These are phyloP conservation scores for Pluvialis apricaria DNA, from an alignment of 2,113 vertebrate genomes.

Conservation along the genomic window DNA sequence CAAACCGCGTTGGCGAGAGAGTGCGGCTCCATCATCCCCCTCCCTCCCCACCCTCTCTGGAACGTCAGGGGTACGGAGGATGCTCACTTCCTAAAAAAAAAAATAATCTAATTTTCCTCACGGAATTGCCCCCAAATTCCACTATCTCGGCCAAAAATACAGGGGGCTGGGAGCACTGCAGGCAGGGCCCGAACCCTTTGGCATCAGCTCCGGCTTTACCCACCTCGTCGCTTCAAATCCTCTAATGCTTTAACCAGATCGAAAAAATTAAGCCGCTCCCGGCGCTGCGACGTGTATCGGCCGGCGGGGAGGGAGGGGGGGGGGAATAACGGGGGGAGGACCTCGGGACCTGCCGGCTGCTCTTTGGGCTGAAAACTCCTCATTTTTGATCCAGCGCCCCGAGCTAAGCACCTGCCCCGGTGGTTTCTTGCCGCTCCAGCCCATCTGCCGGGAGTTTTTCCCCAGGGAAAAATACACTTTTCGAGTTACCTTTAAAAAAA, in stretches of 20 bases:
- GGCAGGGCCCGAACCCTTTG: conserved; percentile 5
- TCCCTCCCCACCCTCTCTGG: too few species aligned
- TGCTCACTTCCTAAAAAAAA: too few species aligned
- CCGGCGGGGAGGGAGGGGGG: accelerated
- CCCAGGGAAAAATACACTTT: not conserved
- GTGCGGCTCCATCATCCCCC: accelerated
- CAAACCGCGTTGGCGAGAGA: too few species aligned
- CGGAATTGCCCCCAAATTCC: not conserved
- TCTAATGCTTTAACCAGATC: conserved; percentile 65
- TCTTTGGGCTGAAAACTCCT: not conserved
- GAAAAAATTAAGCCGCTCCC: conserved; percentile 60
- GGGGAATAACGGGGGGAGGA: too few species aligned
- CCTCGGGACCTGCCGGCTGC: not conserved
- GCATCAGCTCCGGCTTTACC: conserved; percentile 24
- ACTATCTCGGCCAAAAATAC: accelerated
- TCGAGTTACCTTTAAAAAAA: not conserved
- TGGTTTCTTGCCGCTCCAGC: not conserved
- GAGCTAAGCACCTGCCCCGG: conserved; percentile 37
- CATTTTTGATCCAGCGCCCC: conserved; percentile 24
- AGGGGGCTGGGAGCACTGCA: too few species aligned
- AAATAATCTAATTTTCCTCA: too few species aligned
- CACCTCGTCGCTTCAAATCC: conserved; percentile 43
- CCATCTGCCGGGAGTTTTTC: conserved; percentile 27
- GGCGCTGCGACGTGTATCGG: not conserved
- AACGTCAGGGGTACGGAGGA: too few species aligned